A percentile compares a stretch with the other conserved stretches of the same genome.
Evolutionary conservation across 1,140 invertebrate genomes (phyloP).

Genomic region (Periplaneta americana): DNA sequence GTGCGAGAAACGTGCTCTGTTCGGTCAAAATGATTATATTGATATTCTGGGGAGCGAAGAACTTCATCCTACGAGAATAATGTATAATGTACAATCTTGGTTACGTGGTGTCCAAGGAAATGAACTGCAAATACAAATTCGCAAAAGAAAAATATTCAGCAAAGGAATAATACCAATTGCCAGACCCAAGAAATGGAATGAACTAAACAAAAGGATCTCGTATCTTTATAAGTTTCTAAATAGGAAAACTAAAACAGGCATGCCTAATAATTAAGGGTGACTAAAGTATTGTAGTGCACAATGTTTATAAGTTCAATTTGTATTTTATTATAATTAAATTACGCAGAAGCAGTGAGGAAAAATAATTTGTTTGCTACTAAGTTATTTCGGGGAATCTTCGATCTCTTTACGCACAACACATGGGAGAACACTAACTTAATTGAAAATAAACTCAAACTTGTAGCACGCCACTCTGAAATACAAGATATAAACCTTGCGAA

Average conservation of each 20-base stretch:
- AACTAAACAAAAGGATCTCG: slow-evolving; percentile 63
- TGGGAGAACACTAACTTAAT: no score
- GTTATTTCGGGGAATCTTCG: no score
- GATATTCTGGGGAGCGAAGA: slow-evolving; percentile 83
- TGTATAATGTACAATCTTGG: slow-evolving; percentile 82
- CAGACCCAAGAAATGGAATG: slow-evolving; percentile 69
- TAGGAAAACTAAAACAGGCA: slow-evolving; percentile 66
- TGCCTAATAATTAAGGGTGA: not conserved
- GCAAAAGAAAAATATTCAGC: slow-evolving; percentile 62
- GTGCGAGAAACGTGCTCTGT: slow-evolving; percentile 69
- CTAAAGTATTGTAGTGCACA: not conserved
- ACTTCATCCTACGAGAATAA: slow-evolving; percentile 72
- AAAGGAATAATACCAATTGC: slow-evolving; percentile 49
- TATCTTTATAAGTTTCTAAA: slow-evolving; percentile 74
- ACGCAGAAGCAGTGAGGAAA: no score
- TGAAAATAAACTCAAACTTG: no score
- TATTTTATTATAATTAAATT: not conserved
- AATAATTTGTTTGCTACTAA: no score
- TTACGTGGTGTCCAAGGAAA: slow-evolving; percentile 80
- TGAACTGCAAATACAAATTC: slow-evolving; percentile 75
- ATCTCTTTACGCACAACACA: no score
- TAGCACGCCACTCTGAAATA: no score
- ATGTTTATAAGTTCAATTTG: not conserved
- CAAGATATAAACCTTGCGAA: no score
- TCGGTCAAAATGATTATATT: slow-evolving; percentile 96